These are phyloP conservation scores for Drosophila watanabei DNA, from an alignment of 1,140 invertebrate species.

Conservation along the genomic window DNA sequence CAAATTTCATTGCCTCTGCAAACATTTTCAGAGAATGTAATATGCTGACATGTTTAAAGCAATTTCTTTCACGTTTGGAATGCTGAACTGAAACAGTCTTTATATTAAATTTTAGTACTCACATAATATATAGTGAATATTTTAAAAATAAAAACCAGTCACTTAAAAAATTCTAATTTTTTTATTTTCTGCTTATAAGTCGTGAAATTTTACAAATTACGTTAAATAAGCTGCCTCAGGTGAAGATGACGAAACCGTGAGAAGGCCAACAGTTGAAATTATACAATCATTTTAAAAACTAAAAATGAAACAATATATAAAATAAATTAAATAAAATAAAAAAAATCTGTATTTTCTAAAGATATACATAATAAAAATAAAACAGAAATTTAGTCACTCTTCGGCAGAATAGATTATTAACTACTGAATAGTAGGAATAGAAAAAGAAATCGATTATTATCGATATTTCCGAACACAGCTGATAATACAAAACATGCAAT, in stretches of 20 bases:
- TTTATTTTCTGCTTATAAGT: neutral
- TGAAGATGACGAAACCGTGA: neutral
- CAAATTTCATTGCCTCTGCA: conserved; percentile 53
- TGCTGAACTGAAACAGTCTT: conserved; percentile 19
- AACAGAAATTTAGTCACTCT: accelerated
- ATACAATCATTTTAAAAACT: neutral
- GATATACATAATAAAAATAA: neutral
- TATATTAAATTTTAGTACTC: neutral
- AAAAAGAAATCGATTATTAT: neutral
- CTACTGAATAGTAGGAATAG: neutral
- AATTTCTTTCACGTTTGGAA: conserved; percentile 4
- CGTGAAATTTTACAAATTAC: too few relatives aligned
- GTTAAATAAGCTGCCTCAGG: neutral
- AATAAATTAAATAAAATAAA: too few relatives aligned
- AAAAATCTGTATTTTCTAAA: neutral
- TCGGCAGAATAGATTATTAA: neutral
- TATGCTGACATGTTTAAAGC: neutral
- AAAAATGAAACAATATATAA: too few relatives aligned
- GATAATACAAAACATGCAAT: neutral
- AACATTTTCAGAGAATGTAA: conserved; percentile 27
- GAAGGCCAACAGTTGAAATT: neutral
- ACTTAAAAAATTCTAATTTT: neutral
- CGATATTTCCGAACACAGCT: neutral
- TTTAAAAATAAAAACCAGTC: neutral
- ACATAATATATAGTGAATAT: neutral